phyloP scores from a whole-genome alignment of 2,797 vertebrate genomes.

The Malacoctenus gilli region DNA sequence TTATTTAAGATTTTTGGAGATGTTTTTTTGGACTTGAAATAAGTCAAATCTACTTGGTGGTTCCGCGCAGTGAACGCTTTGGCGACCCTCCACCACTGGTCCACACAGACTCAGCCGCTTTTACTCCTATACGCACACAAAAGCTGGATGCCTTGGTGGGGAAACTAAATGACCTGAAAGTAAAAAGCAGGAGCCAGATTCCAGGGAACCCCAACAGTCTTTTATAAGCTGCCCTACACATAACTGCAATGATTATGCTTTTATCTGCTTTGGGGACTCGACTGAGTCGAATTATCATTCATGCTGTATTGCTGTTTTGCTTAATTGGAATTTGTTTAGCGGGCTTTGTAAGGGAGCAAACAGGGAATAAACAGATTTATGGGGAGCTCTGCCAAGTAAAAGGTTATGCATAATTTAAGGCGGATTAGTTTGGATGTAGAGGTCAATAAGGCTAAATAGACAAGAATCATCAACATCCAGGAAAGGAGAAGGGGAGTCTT shows the following conservation, averaged over 20 bases:
- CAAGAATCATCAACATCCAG: conserved; percentile 66
- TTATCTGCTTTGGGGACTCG: conserved; percentile 73
- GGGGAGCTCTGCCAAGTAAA: conserved; percentile 75
- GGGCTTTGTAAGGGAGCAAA: conserved; percentile 72
- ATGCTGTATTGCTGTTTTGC: conserved; percentile 74
- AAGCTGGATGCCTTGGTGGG: too few relatives aligned
- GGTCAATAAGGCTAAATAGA: conserved; percentile 76
- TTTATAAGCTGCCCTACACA: conserved; percentile 53
- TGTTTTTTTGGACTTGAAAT: too few relatives aligned
- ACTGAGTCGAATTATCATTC: conserved; percentile 72
- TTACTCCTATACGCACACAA: too few relatives aligned
- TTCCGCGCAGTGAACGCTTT: too few relatives aligned
- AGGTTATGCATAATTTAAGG: conserved; percentile 81
- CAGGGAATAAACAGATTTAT: conserved; percentile 80
- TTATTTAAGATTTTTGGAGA: too few relatives aligned
- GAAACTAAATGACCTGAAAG: conserved; percentile 56
- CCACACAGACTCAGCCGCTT: too few relatives aligned
- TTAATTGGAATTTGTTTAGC: conserved; percentile 81
- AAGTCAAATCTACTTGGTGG: too few relatives aligned
- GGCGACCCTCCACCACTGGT: too few relatives aligned
- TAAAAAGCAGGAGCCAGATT: conserved; percentile 51
- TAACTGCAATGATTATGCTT: conserved; percentile 65
- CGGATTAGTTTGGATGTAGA: conserved; percentile 78
- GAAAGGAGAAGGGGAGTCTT: conserved; percentile 37
- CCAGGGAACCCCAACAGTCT: conserved; percentile 35